Evolutionary conservation across 2,797 vertebrate genomes (phyloP).

Genomic region (Glossophaga mutica): DNA sequence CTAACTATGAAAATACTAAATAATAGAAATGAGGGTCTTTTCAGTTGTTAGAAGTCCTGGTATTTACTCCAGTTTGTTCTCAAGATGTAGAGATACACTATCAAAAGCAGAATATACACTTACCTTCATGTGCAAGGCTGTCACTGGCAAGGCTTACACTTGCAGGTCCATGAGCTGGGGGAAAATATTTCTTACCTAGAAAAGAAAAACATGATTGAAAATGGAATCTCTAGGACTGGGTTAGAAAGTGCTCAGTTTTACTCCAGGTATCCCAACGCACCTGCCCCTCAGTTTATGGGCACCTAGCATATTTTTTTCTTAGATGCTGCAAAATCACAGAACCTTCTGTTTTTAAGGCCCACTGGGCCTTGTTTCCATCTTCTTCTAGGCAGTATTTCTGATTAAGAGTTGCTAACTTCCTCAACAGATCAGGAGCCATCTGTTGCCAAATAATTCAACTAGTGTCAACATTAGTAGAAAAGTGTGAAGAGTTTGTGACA

Average conservation of each 20-base stretch:
- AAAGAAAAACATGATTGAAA: conserved; percentile 40
- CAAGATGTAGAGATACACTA: not conserved
- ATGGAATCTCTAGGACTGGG: not conserved
- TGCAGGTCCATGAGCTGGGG: conserved; percentile 66
- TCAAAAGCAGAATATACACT: conserved; percentile 55
- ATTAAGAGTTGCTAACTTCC: not conserved
- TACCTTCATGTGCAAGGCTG: conserved; percentile 70
- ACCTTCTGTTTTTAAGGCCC: not conserved
- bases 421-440: not conserved
- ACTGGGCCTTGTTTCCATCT: not conserved
- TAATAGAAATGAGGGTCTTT: not conserved
- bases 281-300: not conserved
- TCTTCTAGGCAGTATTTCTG: not conserved
- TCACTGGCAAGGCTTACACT: conserved; percentile 20
- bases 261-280: not conserved
- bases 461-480: not conserved
- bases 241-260: not conserved
- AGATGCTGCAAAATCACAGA: not conserved
- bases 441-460: not conserved
- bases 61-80: not conserved
- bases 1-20: not conserved
- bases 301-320: not conserved
- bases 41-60: not conserved
- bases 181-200: conserved; percentile 75
- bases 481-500: not conserved